Evolutionary conservation across 2,888 invertebrate genomes (phyloP).

Genomic region (Xanthia icteritia): DNA sequence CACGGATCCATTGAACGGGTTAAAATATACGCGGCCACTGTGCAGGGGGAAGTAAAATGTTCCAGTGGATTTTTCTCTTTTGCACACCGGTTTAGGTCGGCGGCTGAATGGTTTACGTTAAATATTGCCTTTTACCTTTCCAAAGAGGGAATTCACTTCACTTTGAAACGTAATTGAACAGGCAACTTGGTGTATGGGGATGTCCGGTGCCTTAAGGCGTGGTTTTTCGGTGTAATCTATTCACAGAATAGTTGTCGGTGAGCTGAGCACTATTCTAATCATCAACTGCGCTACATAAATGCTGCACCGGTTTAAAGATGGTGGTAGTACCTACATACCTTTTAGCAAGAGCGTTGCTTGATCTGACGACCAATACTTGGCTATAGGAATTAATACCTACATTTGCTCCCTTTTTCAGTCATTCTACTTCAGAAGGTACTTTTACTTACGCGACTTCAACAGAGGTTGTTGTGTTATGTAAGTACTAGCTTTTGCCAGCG

Average conservation of each 20-base stretch:
- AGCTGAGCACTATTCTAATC: neutral
- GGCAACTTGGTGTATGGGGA: constrained; percentile 41
- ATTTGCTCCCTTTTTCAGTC: too few species aligned
- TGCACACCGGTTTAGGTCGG: constrained; percentile 60
- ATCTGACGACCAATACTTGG: too few species aligned
- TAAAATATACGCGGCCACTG: constrained; percentile 63
- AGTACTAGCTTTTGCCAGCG: neutral
- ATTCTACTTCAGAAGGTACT: neutral
- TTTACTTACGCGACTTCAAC: neutral
- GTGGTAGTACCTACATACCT: too few species aligned
- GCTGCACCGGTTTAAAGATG: neutral
- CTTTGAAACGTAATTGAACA: constrained; percentile 62
- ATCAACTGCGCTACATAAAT: neutral
- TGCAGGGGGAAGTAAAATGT: constrained; percentile 56
- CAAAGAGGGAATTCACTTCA: constrained; percentile 63
- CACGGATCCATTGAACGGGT: constrained; percentile 60
- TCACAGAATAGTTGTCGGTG: neutral
- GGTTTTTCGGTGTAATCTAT: constrained; percentile 3
- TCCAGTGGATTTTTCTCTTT: constrained; percentile 63
- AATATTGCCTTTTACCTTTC: constrained; percentile 73
- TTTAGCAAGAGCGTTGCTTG: too few species aligned
- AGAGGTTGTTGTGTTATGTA: neutral
- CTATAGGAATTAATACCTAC: neutral
- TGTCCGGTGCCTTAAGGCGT: neutral
- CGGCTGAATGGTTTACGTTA: constrained; percentile 69